phyloP scores from a whole-genome alignment of 2,888 invertebrate genomes.

The Endomychus coccineus region DNA sequence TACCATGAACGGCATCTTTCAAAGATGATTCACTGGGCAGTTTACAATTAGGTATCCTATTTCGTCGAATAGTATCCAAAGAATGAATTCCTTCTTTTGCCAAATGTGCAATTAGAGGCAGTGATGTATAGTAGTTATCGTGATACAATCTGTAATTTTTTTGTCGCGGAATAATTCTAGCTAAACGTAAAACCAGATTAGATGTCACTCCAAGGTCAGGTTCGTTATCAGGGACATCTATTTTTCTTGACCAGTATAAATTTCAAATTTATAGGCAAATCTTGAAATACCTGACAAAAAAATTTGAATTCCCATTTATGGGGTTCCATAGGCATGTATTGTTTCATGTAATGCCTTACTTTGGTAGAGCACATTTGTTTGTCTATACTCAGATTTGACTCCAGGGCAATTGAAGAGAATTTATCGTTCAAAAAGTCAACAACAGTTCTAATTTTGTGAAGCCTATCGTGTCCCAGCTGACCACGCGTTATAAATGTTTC shows the following conservation, averaged over 20 bases:
- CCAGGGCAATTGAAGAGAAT: no score
- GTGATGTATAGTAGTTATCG: constrained; percentile 15
- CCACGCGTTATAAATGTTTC: no score
- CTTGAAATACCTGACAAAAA: constrained; percentile 10
- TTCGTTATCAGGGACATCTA: constrained; percentile 5
- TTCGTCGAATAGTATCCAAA: constrained; percentile 13
- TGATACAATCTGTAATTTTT: constrained; percentile 11
- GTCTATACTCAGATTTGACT: no score
- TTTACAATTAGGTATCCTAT: constrained; percentile 12
- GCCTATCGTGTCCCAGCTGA: no score
- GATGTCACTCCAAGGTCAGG: constrained; percentile 10
- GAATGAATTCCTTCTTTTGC: constrained; percentile 10
- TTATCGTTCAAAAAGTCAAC: no score
- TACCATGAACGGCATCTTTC: constrained; percentile 30
- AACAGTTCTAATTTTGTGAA: no score
- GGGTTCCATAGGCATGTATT: constrained; percentile 31
- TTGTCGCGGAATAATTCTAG: constrained; percentile 9
- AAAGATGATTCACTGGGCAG: constrained; percentile 27
- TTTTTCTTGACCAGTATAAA: constrained; percentile 13
- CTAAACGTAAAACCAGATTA: constrained; percentile 5
- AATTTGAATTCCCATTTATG: constrained; percentile 14
- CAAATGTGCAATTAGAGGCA: constrained; percentile 14
- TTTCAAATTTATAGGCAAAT: constrained; percentile 15
- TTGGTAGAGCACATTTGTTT: constrained; percentile 19
- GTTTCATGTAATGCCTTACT: constrained; percentile 28